Evolutionary conservation across 2,888 invertebrate genomes (phyloP).

Genomic region (Ptilodon capucinus): DNA sequence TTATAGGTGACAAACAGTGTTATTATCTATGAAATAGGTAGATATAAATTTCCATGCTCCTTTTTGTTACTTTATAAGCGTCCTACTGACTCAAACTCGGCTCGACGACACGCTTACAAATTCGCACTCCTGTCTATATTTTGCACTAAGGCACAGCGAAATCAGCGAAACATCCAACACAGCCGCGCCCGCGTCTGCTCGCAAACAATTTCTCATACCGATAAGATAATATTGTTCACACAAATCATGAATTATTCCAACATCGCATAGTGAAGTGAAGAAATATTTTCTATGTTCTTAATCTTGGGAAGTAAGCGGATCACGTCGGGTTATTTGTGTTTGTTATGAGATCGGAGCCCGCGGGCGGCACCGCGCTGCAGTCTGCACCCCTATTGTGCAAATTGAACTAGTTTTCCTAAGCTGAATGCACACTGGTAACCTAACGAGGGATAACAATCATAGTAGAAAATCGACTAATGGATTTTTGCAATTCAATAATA

Average conservation of each 20-base stretch:
- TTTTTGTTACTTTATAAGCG: background rate
- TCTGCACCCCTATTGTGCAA: constrained; percentile 53
- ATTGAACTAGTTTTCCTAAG: constrained; percentile 48
- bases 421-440: constrained; percentile 24
- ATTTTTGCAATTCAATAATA: too few relatives aligned
- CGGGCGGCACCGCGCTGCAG: constrained; percentile 58
- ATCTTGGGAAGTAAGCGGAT: constrained; percentile 78
- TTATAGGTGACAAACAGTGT: too few relatives aligned
- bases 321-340: constrained; percentile 80
- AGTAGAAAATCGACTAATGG: background rate
- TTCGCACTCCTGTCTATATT: background rate
- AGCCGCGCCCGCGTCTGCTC: constrained; percentile 51
- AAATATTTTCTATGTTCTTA: constrained; percentile 64
- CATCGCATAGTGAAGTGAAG: constrained; percentile 46
- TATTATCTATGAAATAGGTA: too few relatives aligned
- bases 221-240: constrained; percentile 61
- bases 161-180: constrained; percentile 54
- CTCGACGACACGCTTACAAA: background rate
- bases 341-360: constrained; percentile 75
- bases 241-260: constrained; percentile 61
- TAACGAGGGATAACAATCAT: constrained; percentile 1
- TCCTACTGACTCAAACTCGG: background rate
- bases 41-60: too few relatives aligned
- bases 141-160: background rate
- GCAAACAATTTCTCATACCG: constrained; percentile 64